Percentiles rank a stretch among this genome's conserved stretches.
phyloP scores from a whole-genome alignment of 1,140 invertebrate genomes.

The Pseudomyrmex pallidus region DNA sequence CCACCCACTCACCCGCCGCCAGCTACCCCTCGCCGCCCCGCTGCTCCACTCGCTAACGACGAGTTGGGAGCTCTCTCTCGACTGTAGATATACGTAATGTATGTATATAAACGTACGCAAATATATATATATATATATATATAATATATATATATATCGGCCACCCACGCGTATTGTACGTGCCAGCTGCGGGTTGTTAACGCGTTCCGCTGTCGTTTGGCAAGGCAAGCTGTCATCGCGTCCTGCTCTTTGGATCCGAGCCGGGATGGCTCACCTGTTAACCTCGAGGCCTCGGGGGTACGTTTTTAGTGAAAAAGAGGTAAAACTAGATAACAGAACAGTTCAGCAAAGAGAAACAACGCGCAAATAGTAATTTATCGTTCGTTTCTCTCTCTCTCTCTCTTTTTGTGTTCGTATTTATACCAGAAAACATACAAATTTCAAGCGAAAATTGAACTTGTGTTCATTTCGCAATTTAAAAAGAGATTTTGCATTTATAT shows the following conservation, averaged over 20 bases:
- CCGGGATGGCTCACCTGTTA: conserved; percentile 52
- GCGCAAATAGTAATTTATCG: background rate
- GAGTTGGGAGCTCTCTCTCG: conserved; percentile 65
- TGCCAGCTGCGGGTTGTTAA: conserved; percentile 53
- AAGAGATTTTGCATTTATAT: too few species aligned
- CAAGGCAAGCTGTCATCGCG: conserved; percentile 38
- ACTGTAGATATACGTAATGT: conserved; percentile 33
- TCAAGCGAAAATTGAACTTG: too few species aligned
- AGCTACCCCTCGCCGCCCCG: conserved; percentile 72
- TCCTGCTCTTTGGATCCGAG: conserved; percentile 6
- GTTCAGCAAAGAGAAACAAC: background rate
- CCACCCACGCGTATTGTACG: conserved; percentile 25
- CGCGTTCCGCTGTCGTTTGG: conserved; percentile 46
- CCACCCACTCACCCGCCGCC: conserved; percentile 65
- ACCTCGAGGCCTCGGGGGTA: background rate
- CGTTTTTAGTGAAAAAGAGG: background rate
- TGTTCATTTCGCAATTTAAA: too few species aligned
- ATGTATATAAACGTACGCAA: background rate
- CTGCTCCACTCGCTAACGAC: conserved; percentile 74
- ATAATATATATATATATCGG: conserved; percentile 21
- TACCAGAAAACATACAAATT: too few species aligned
- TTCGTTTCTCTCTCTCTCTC: too few species aligned
- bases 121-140: background rate
- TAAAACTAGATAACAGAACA: background rate
- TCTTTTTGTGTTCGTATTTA: too few species aligned